Percentiles rank a stretch among this genome's conserved stretches.
Evolutionary conservation across 2,888 invertebrate genomes (phyloP).

Genomic region (Nezara viridula): DNA sequence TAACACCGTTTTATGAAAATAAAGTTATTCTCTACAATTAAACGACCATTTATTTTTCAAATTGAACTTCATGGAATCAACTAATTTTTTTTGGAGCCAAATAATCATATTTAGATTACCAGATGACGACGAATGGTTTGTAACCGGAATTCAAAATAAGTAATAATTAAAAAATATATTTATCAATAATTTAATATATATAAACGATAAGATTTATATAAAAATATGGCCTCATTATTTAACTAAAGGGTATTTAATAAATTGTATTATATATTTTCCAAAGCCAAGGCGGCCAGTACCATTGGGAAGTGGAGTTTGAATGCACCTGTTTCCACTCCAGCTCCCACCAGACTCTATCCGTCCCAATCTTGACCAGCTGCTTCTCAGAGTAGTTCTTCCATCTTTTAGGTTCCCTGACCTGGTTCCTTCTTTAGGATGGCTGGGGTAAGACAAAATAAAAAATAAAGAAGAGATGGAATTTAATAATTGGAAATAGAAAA

Average conservation of each 20-base stretch:
- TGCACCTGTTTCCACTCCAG: conserved; percentile 6
- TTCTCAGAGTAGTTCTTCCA: not conserved
- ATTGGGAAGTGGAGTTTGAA: conserved; percentile 21
- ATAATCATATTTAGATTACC: too few relatives aligned
- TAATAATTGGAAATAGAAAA: not conserved
- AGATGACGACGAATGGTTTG: too few relatives aligned
- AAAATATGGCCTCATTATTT: not conserved
- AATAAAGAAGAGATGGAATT: not conserved
- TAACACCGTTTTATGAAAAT: too few relatives aligned
- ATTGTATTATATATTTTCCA: not conserved
- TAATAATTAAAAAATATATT: not conserved
- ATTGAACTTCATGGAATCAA: too few relatives aligned
- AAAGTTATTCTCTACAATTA: too few relatives aligned
- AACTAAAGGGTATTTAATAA: not conserved
- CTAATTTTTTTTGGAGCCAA: too few relatives aligned
- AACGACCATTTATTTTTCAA: too few relatives aligned
- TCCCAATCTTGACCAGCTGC: conserved; percentile 32
- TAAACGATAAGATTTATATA: not conserved
- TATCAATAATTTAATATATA: not conserved
- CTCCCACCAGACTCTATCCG: not conserved
- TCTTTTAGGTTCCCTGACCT: conserved; percentile 12
- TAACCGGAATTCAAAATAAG: too few relatives aligned
- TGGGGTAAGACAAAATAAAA: not conserved
- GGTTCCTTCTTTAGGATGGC: not conserved
- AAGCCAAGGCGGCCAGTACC: not conserved